Evolutionary conservation across 2,888 invertebrate species (phyloP).

Genomic region (Tipula lateralis): DNA sequence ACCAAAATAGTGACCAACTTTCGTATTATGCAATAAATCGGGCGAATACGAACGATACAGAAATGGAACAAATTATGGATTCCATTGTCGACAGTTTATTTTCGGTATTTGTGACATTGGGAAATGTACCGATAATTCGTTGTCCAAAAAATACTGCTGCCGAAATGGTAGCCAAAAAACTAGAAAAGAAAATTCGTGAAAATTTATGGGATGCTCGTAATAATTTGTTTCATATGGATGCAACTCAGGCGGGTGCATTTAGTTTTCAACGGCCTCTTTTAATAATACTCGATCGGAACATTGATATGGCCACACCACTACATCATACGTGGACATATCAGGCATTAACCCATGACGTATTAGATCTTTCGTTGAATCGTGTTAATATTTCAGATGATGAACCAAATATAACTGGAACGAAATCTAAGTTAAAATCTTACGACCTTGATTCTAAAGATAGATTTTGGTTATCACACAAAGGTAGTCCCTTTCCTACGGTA

Average conservation of each 20-base stretch:
- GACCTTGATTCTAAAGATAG: conserved; percentile 86
- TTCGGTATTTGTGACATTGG: conserved; percentile 94
- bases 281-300: conserved; percentile 85
- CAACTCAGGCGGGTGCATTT: conserved; percentile 66
- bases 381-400: conserved; percentile 65
- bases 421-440: conserved; percentile 77
- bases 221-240: conserved; percentile 87
- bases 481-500: conserved; percentile 87
- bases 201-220: conserved; percentile 95
- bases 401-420: conserved; percentile 57
- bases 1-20: conserved; percentile 83
- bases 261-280: conserved; percentile 92
- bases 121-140: conserved; percentile 57
- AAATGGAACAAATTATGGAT: conserved; percentile 93
- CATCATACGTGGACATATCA: conserved; percentile 99
- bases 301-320: conserved; percentile 95
- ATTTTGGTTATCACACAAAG: conserved; percentile 92
- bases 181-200: conserved; percentile 95
- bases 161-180: conserved; percentile 94
- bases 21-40: conserved; percentile 95
- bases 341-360: conserved; percentile 92
- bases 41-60: conserved; percentile 88
- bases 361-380: conserved; percentile 83
- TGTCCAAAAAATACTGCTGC: conserved; percentile 93
- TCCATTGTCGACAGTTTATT: conserved; percentile 93